These are phyloP conservation scores for Stramonita haemastoma DNA, from an alignment of 2,888 invertebrate species.

Conservation along the genomic window DNA sequence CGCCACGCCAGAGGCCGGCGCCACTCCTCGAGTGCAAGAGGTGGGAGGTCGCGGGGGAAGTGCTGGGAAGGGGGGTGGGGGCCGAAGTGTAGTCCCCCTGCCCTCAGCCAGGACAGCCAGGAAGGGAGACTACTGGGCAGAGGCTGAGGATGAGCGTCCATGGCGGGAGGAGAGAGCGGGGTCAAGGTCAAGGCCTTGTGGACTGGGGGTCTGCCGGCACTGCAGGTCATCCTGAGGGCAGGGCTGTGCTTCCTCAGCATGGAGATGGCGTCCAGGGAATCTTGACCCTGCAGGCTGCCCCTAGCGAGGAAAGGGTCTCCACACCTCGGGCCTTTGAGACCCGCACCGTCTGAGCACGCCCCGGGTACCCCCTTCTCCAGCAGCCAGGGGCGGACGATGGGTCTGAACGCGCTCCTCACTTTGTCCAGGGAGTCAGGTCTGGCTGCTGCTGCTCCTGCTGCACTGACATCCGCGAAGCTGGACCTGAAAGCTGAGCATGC, in stretches of 20 bases:
- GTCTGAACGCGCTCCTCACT: slow-evolving; percentile 48
- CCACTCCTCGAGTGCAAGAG: not conserved
- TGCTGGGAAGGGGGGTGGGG: slow-evolving; percentile 28
- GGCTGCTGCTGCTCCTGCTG: not conserved
- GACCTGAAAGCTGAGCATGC: not conserved
- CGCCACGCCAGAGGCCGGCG: not conserved
- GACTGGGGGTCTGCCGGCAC: not conserved
- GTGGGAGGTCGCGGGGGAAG: not conserved
- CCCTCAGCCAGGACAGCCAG: slow-evolving; percentile 47
- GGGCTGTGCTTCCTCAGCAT: slow-evolving; percentile 42
- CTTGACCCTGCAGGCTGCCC: not conserved
- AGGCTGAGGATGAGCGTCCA: too few relatives aligned
- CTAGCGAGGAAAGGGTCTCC: not conserved
- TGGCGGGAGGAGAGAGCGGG: too few relatives aligned
- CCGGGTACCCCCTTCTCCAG: slow-evolving; percentile 27
- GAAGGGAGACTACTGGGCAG: slow-evolving; percentile 4
- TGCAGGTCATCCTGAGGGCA: slow-evolving; percentile 24
- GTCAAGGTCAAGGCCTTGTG: not conserved
- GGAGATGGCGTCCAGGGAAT: slow-evolving; percentile 42
- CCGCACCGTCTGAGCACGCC: not conserved
- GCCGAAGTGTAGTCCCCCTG: slow-evolving; percentile 9
- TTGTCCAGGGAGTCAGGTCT: not conserved
- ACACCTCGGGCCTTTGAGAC: not conserved
- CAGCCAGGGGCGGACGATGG: slow-evolving; percentile 51
- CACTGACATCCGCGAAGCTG: not conserved